Evolutionary conservation across 2,888 invertebrate genomes (phyloP).

Genomic region (Stomorhina lunata): DNA sequence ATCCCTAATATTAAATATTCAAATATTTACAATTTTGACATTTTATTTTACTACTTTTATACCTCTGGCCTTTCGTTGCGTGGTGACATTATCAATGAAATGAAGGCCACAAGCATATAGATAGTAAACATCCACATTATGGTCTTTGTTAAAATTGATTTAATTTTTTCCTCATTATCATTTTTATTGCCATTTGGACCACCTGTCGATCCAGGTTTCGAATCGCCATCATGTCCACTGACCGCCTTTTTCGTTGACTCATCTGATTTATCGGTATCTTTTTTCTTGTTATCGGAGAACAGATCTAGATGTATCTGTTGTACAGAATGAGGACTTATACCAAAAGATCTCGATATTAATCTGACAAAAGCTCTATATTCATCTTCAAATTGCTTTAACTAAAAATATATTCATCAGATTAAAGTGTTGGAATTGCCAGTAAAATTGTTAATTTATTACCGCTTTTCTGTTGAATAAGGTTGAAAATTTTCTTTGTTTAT

Average conservation of each 20-base stretch:
- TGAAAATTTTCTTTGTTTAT: constrained; percentile 22
- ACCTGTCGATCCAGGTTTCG: constrained; percentile 9
- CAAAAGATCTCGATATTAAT: constrained; percentile 74
- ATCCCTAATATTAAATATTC: constrained; percentile 67
- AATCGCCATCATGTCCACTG: background rate
- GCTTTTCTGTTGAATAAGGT: constrained; percentile 68
- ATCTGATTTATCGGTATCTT: constrained; percentile 10
- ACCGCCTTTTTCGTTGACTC: background rate
- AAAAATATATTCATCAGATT: background rate
- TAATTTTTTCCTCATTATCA: constrained; percentile 86
- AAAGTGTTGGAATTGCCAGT: background rate
- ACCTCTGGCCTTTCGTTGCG: constrained; percentile 87
- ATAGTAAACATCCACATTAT: constrained; percentile 90
- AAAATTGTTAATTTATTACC: constrained; percentile 67
- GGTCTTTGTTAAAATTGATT: constrained; percentile 87
- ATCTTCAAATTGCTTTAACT: constrained; percentile 72
- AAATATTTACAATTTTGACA: too few relatives aligned
- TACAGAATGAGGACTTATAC: constrained; percentile 71
- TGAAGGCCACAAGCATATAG: constrained; percentile 86
- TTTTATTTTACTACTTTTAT: constrained; percentile 34
- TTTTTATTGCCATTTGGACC: constrained; percentile 80
- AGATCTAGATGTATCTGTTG: constrained; percentile 69
- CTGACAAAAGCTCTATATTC: constrained; percentile 77
- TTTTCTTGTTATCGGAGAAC: constrained; percentile 43
- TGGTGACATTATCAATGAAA: constrained; percentile 86